Evolutionary conservation across 92 coral and sea anemone species (phyloP), one percentile per base, ranked within the genome.

Genomic region (Epizoanthus fatuus): DNA sequence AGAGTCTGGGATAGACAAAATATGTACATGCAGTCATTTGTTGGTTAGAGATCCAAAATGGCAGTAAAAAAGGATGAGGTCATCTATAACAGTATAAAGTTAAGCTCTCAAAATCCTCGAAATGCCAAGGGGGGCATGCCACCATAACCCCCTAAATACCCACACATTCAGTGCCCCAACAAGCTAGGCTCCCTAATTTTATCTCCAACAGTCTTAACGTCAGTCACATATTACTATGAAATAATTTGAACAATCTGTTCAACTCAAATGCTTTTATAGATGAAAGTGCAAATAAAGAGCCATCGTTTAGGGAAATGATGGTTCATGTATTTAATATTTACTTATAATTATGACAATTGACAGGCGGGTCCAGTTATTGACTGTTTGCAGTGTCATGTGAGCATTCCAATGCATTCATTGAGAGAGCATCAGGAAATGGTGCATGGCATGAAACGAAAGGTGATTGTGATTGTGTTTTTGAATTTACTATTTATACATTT

Each of bases 341-440:
- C 47, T 42, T 42, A 42, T 5, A 62, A 42, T 42, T 42, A 42
- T 42, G 20, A 62, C 5, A 62, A 62, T 42, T 17, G 32, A 62
- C 67, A 62, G 67, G 67, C 5, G 20, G 67, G 67, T 3, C 67
- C 67, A 17, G 67, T 62, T 17, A 62, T 62, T 17, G 67, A 62
- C 20, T 62, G 67, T 62, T 25, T 62, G 7, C 22, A 62, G 67
- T 62, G 67, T 62, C 67, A 62, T 25, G 32, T 6, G 20, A 17
- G 32, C 67, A 62, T 62, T 62, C 67, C 32, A 25, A 62, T 62
- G 67, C 67, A 58, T 58, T 14, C 15, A 58, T 58, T 58, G 15
- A 66, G 35, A 66, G 16, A 58, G 16, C 63, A 58, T 19, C 63
- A 58, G 3, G 19, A 58, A 19, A 19, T 14, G 19, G 63, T 58